A percentile compares a stretch with the other conserved stretches of the same genome.
Conservation (phyloP, 2,797 vertebrate species). For the Podarcis lilfordi region DNA sequence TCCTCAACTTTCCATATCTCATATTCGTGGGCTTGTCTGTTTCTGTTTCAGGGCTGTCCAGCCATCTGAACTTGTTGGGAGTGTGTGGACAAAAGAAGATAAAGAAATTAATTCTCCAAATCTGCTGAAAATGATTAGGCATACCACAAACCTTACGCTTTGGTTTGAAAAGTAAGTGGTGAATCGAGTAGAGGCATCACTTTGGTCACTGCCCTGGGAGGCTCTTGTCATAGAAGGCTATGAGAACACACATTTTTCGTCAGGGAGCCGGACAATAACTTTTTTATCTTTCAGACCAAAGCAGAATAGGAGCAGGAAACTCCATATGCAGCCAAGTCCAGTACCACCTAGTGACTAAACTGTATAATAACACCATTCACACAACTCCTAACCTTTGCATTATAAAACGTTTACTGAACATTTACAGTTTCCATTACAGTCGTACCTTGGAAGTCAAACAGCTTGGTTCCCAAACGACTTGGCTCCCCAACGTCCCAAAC, state of each 20-base stretch:
- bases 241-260: neutral
- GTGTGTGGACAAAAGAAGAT: slow-evolving; percentile 98
- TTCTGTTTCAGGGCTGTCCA: slow-evolving; percentile 88
- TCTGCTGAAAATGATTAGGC: slow-evolving; percentile 96
- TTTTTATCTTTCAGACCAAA: neutral
- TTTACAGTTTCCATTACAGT: no score
- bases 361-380: neutral
- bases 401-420: neutral
- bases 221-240: neutral
- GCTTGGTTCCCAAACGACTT: no score
- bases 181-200: neutral
- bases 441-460: no score
- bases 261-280: neutral
- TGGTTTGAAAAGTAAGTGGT: slow-evolving; percentile 97
- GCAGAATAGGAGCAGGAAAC: neutral
- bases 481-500: no score
- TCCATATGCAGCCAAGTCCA: neutral
- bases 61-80: slow-evolving; percentile 96
- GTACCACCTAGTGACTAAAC: neutral
- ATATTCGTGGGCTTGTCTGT: slow-evolving; percentile 2
- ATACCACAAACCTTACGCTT: slow-evolving; percentile 96
- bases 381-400: neutral
- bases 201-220: neutral
- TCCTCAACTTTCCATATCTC: neutral
- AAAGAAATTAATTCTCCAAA: slow-evolving; percentile 98